Conservation (phyloP, 2,888 invertebrate genomes). For the Idaea dimidiata region DNA sequence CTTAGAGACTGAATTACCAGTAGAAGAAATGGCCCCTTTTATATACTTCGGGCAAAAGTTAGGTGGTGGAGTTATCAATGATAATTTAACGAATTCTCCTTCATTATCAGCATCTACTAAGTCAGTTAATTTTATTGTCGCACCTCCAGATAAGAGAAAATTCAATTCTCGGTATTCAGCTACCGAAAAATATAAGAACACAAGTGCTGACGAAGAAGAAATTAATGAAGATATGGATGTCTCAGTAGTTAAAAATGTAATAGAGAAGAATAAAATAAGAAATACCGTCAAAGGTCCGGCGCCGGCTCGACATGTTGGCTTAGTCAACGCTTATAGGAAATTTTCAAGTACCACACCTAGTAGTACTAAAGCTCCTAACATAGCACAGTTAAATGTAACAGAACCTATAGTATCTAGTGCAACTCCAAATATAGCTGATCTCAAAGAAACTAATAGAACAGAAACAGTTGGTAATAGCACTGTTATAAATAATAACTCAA, state of each 20-base stretch:
- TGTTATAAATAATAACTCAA: constrained; percentile 32
- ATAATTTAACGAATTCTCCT: constrained; percentile 72
- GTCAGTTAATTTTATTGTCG: constrained; percentile 67
- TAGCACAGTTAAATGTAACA: constrained; percentile 57
- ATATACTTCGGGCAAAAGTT: constrained; percentile 86
- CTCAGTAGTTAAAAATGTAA: constrained; percentile 78
- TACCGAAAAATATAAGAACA: constrained; percentile 73
- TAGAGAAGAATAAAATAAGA: constrained; percentile 76
- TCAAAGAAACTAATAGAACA: constrained; percentile 37
- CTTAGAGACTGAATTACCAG: constrained; percentile 81
- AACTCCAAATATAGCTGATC: constrained; percentile 44
- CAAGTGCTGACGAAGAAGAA: constrained; percentile 78
- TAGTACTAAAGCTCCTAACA: constrained; percentile 51
- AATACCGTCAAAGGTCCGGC: constrained; percentile 75
- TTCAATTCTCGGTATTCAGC: constrained; percentile 72
- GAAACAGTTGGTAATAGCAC: constrained; percentile 27
- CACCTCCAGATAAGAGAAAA: constrained; percentile 66
- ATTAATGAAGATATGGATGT: constrained; percentile 82
- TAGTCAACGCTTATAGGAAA: constrained; percentile 74
- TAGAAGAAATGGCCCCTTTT: constrained; percentile 85
- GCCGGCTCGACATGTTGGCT: constrained; percentile 68
- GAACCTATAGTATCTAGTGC: constrained; percentile 50
- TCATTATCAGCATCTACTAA: constrained; percentile 73
- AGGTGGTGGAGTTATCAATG: constrained; percentile 59
- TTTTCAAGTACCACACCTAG: constrained; percentile 54